Evolutionary conservation across 1,140 invertebrate genomes (phyloP), one percentile per base, ranked within the genome.

Genomic region (Scaptodrosophila lebanonensis): DNA sequence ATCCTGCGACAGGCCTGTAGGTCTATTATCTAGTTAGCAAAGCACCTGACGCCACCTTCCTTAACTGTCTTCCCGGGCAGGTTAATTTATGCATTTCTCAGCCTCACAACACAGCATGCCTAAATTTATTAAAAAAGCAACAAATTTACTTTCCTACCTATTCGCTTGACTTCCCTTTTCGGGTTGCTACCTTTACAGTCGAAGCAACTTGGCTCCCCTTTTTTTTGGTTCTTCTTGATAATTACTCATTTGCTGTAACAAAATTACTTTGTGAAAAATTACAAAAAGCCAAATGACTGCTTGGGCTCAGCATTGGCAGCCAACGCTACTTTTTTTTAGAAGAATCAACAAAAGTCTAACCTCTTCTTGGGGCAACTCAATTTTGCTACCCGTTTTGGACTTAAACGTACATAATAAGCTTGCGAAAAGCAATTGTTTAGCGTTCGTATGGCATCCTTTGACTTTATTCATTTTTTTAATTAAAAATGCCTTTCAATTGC

Each of bases 11-110:
- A 65, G 67, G n/a, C n/a, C n/a, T n/a, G n/a, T n/a, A n/a, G n/a
- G n/a, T 77, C 58, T 64, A 77, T 77, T 77, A 77, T 68, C 72
- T 58, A 57, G n/a, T n/a, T n/a, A n/a, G n/a, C n/a, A n/a, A n/a
- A n/a, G n/a, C n/a, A n/a, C n/a, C n/a, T n/a, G n/a, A n/a, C n/a
- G n/a, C n/a, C n/a, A n/a, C n/a, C n/a, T n/a, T n/a, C n/a, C n/a
- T n/a, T n/a, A n/a, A n/a, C n/a, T n/a, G n/a, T n/a, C n/a, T n/a
- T n/a, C n/a, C n/a, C n/a, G n/a, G n/a, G n/a, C n/a, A n/a, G n/a
- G n/a, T n/a, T 25, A 25, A 25, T 25, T 25, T 25, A 25, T n/a
- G n/a, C n/a, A n/a, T n/a, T n/a, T n/a, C n/a, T n/a, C n/a, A n/a
- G n/a, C n/a, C n/a, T n/a, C n/a, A n/a, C n/a, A n/a, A n/a, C n/a